Evolutionary conservation across 2,113 vertebrate genomes (phyloP).

Genomic region (Notothenia coriiceps): DNA sequence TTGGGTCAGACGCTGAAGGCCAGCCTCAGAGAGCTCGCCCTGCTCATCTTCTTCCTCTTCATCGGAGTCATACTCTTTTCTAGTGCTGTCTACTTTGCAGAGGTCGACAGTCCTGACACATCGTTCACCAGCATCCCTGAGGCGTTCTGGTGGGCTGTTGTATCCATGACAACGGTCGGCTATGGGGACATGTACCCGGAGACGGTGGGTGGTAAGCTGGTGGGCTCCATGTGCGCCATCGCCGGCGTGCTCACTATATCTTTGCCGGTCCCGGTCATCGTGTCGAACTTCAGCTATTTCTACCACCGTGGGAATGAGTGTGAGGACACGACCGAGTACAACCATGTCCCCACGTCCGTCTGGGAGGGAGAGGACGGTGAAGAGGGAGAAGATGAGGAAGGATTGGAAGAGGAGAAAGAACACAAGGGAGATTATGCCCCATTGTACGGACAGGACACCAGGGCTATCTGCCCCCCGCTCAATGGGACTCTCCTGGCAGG

Average conservation of each 20-base stretch:
- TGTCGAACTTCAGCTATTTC: conserved; percentile 97
- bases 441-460: conserved; percentile 58
- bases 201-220: conserved; percentile 92
- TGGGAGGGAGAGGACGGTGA: conserved; percentile 76
- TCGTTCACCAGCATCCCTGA: conserved; percentile 93
- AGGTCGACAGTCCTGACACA: conserved; percentile 87
- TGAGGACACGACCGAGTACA: conserved; percentile 84
- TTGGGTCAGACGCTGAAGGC: conserved; percentile 93
- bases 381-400: conserved; percentile 60
- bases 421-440: conserved; percentile 43
- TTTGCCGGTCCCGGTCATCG: conserved; percentile 93
- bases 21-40: conserved; percentile 91
- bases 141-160: conserved; percentile 96
- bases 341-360: conserved; percentile 83
- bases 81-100: conserved; percentile 92
- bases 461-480: conserved; percentile 69
- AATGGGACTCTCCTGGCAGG: conserved; percentile 74
- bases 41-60: conserved; percentile 97
- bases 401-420: conserved; percentile 57
- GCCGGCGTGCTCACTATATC: conserved; percentile 95
- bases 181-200: conserved; percentile 94
- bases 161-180: conserved; percentile 94
- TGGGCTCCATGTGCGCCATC: conserved; percentile 95
- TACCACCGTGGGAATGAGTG: conserved; percentile 91
- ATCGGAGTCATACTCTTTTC: conserved; percentile 95